Percentiles rank a stretch among this genome's conserved stretches.
Conservation (phyloP, 2,113 vertebrate species). For the Calonectris borealis region DNA sequence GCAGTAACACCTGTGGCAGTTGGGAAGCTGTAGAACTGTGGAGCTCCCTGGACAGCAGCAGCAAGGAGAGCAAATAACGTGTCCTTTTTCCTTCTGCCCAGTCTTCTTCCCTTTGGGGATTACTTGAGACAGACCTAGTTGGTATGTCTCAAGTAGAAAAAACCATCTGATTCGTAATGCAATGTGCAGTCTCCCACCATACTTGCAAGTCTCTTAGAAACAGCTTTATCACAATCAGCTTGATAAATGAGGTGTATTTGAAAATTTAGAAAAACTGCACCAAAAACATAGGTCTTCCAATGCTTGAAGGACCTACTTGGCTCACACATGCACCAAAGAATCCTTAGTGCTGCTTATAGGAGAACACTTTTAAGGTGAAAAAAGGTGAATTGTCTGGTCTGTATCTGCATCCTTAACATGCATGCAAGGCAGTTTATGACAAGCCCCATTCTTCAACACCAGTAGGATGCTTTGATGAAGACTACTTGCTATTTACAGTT, state of each 20-base stretch:
- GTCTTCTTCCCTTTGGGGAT: neutral
- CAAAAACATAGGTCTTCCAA: neutral
- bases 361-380: neutral
- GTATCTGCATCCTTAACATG: neutral
- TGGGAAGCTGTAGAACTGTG: neutral
- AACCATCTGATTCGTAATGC: neutral
- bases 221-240: neutral
- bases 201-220: neutral
- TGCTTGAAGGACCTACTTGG: neutral
- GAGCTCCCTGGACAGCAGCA: neutral
- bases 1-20: neutral
- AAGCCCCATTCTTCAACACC: neutral
- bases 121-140: neutral
- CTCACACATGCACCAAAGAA: neutral
- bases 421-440: neutral
- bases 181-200: neutral
- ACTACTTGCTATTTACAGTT: neutral
- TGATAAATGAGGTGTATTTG: neutral
- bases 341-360: neutral
- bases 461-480: neutral
- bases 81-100: neutral
- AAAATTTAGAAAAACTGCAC: neutral
- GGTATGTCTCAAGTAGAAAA: neutral
- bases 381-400: neutral
- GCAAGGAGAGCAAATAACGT: neutral